Evolutionary conservation across 2,113 vertebrate genomes (phyloP).

Genomic region (Sceloporus undulatus): DNA sequence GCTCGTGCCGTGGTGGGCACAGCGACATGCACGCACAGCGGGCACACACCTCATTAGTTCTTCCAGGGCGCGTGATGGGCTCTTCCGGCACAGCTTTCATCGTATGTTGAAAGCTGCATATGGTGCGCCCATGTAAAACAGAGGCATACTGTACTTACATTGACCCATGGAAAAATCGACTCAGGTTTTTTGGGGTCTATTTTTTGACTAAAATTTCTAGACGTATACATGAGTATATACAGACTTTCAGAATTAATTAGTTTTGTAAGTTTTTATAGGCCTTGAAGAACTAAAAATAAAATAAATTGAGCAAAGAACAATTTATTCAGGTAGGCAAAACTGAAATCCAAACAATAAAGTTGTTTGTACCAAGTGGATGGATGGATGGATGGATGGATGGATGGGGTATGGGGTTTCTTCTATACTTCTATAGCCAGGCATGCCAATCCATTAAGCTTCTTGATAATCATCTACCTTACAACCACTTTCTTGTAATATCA

Average conservation of each 20-base stretch:
- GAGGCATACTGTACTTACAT: too few relatives aligned
- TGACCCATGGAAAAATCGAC: too few relatives aligned
- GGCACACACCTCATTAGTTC: too few relatives aligned
- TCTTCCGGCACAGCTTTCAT: too few relatives aligned
- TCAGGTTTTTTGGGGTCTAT: too few relatives aligned
- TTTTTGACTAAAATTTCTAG: too few relatives aligned
- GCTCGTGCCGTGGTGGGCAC: too few relatives aligned
- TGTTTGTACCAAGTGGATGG: constrained; percentile 58
- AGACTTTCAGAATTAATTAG: not conserved
- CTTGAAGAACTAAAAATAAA: constrained; percentile 20
- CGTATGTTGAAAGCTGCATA: too few relatives aligned
- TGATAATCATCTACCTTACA: constrained; percentile 68
- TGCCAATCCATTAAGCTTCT: constrained; percentile 62
- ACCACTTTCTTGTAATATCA: constrained; percentile 41
- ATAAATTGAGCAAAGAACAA: constrained; percentile 49
- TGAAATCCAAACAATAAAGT: constrained; percentile 29
- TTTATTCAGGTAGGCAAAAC: constrained; percentile 38
- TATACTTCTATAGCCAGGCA: constrained; percentile 36
- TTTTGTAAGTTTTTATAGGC: constrained; percentile 24
- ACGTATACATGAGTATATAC: not conserved
- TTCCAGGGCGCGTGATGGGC: too few relatives aligned
- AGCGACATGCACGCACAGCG: too few relatives aligned
- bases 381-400: not conserved
- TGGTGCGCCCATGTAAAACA: too few relatives aligned
- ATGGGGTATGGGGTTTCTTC: constrained; percentile 60